phyloP scores from a whole-genome alignment of 1,140 invertebrate species.

The Diuraphis noxia region DNA sequence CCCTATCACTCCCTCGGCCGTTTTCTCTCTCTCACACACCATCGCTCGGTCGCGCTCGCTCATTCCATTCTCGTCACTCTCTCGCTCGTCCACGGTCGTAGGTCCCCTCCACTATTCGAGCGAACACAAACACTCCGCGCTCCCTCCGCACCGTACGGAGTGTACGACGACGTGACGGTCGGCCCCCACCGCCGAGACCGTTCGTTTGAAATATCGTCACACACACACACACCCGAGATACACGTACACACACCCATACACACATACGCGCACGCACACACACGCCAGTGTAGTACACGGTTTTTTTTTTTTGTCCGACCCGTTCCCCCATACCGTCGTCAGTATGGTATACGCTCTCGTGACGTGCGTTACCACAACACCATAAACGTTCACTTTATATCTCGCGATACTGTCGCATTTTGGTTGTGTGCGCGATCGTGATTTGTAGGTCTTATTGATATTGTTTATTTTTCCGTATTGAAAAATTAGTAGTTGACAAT shows the following conservation, averaged over 20 bases:
- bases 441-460: neutral
- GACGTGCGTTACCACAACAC: neutral
- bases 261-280: neutral
- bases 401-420: neutral
- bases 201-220: constrained; percentile 50
- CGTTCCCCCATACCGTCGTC: constrained; percentile 27
- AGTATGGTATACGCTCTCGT: constrained; percentile 47
- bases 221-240: neutral
- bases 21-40: no score
- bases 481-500: neutral
- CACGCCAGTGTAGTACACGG: neutral
- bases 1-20: neutral
- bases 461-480: neutral
- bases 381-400: neutral
- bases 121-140: neutral
- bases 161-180: neutral
- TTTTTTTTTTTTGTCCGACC: constrained; percentile 28
- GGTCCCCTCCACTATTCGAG: neutral
- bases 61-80: neutral
- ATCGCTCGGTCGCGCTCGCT: neutral
- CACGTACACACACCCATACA: neutral
- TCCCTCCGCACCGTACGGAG: neutral
- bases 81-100: neutral
- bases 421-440: neutral
- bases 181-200: neutral